These are phyloP conservation scores for Toxostoma redivivum DNA, from an alignment of 2,113 vertebrate species.

Conservation along the genomic window DNA sequence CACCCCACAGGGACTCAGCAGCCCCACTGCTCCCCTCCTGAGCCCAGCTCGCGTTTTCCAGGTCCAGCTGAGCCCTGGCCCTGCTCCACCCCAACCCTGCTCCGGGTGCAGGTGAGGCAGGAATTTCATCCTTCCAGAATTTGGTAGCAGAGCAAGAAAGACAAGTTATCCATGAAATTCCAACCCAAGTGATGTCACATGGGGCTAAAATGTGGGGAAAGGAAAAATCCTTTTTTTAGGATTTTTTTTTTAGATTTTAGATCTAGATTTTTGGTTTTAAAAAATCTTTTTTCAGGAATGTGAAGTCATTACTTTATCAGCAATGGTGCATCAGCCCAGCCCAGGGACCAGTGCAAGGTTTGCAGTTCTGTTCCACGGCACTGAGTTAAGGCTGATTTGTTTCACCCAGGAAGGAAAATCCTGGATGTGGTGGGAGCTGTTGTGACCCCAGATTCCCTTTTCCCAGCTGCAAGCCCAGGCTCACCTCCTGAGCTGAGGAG, in stretches of 20 bases:
- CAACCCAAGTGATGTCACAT: background rate
- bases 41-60: background rate
- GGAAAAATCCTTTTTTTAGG: too few species aligned
- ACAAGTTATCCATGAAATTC: background rate
- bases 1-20: background rate
- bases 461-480: background rate
- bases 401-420: background rate
- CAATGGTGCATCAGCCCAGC: accelerated
- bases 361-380: background rate
- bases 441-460: background rate
- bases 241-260: too few species aligned
- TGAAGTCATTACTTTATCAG: accelerated
- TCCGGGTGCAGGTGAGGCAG: accelerated
- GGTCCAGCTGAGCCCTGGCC: accelerated
- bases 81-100: background rate
- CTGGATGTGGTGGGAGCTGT: accelerated
- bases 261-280: too few species aligned
- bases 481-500: background rate
- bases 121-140: background rate
- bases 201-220: background rate
- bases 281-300: too few species aligned
- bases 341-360: too few species aligned
- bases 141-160: background rate
- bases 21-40: background rate
- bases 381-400: background rate